These are phyloP conservation scores for Ctenoplectra terminalis DNA, from an alignment of 1,140 invertebrate genomes.

Conservation along the genomic window DNA sequence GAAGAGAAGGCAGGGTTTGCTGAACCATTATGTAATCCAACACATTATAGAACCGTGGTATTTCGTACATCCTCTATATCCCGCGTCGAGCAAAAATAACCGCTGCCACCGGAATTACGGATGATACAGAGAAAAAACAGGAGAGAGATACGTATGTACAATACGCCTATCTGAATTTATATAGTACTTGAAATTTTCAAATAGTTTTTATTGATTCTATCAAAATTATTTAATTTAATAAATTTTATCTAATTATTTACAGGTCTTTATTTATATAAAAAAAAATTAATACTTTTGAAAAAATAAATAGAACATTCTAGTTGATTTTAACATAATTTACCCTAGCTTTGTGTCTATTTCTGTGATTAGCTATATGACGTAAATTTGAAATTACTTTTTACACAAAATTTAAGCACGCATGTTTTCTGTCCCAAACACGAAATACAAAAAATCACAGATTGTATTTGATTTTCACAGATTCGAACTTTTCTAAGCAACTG, in stretches of 20 bases:
- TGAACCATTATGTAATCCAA: constrained; percentile 78
- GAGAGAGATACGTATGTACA: neutral
- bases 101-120: constrained; percentile 10
- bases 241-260: neutral
- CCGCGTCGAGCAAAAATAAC: constrained; percentile 49
- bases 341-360: too few relatives aligned
- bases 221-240: neutral
- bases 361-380: too few relatives aligned
- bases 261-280: neutral
- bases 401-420: neutral
- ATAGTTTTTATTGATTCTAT: neutral
- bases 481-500: neutral
- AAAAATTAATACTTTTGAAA: neutral
- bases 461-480: neutral
- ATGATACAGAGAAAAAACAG: neutral
- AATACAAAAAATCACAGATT: neutral
- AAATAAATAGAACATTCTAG: too few relatives aligned
- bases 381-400: too few relatives aligned
- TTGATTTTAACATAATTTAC: too few relatives aligned
- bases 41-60: constrained; percentile 20
- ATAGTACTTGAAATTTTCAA: neutral
- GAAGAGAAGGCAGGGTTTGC: constrained; percentile 75
- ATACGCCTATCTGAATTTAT: neutral
- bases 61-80: constrained; percentile 14
- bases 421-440: neutral